Evolutionary conservation across 2,797 vertebrate species (phyloP), one percentile per base, ranked within the genome.

Genomic region (Pangasius larnaudii): DNA sequence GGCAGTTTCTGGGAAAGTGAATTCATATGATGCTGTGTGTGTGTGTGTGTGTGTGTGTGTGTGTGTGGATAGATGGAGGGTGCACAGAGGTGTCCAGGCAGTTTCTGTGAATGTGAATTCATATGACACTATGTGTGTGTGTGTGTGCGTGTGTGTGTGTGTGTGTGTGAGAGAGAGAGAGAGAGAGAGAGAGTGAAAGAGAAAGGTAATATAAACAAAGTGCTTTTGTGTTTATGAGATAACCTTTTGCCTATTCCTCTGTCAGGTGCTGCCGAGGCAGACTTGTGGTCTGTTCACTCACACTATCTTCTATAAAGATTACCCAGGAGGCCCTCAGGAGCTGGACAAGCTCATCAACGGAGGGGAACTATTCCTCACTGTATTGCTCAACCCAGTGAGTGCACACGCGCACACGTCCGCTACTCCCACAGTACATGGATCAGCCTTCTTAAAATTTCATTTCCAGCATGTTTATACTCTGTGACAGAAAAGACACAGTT

Each of bases 281-380:
- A 99, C 98, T 0, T 99, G 98, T 0, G 98, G 98, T 87, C 97
- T 99, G 79, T 99, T 99, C 95, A 99, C 98, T 0, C 98, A 99
- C 94, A 99, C 98, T 67, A 99, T 99, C 94, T 99, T 99, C 97
- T 98, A 99, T 90, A 99, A 97, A 0, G 98, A 99, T 87, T 99
- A 99, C 91, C 98, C 98, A 0, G 98, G 98, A n/a, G 98, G 98
- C 74, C 98, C 98, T 1, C 96, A 95, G 18, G 98, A 99, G 91
- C 96, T 99, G 93, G 98, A 99, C 95, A 98, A 99, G 93, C 98
- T 99, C 93, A 99, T 99, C 93, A 98, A 98, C 0, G 98, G 98
- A n/a, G 98, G 98, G 61, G 98, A 99, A 90, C 98, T 99, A 88
- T 99, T 99, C 94, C 97, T 98, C 89, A 99, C 98, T 0, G 98